Percentiles rank a stretch among this genome's conserved stretches.
Evolutionary conservation across 2,888 invertebrate genomes (phyloP).

Genomic region (Latheticus oryzae): DNA sequence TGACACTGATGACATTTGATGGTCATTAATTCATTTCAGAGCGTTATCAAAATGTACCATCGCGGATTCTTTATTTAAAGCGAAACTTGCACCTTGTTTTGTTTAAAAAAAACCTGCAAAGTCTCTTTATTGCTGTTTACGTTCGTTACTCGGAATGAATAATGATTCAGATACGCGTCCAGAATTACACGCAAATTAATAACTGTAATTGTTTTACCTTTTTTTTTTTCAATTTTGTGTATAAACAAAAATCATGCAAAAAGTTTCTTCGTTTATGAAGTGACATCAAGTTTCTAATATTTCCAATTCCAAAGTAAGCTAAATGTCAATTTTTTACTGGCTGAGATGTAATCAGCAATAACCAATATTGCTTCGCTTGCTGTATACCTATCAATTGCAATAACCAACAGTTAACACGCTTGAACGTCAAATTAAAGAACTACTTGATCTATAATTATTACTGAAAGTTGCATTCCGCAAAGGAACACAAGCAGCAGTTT

Average conservation of each 20-base stretch:
- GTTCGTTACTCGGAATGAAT: too few relatives aligned
- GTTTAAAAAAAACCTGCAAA: too few relatives aligned
- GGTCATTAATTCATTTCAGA: conserved; percentile 26
- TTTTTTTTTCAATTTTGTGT: too few relatives aligned
- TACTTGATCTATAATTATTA: conserved; percentile 31
- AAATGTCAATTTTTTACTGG: conserved; percentile 2
- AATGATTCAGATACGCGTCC: too few relatives aligned
- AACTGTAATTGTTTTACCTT: too few relatives aligned
- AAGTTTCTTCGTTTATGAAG: too few relatives aligned
- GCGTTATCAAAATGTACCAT: conserved; percentile 28
- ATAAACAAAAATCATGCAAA: too few relatives aligned
- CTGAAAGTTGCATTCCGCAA: conserved; percentile 19
- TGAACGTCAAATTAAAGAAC: conserved; percentile 32
- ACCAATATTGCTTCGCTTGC: conserved; percentile 7
- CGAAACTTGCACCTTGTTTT: too few relatives aligned
- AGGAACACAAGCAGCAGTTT: conserved; percentile 13
- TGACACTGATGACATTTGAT: conserved; percentile 29
- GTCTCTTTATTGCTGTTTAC: too few relatives aligned
- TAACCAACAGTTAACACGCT: conserved; percentile 33
- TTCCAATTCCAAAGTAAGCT: conserved; percentile 5
- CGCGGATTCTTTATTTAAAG: too few relatives aligned
- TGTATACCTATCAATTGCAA: conserved; percentile 26
- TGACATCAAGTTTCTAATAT: conserved; percentile 9
- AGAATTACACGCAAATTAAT: too few relatives aligned
- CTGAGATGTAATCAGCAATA: conserved; percentile 9